Base-by-base conservation (phyloP, 2,113 vertebrate genomes). In the Mungos mungo region DNA sequence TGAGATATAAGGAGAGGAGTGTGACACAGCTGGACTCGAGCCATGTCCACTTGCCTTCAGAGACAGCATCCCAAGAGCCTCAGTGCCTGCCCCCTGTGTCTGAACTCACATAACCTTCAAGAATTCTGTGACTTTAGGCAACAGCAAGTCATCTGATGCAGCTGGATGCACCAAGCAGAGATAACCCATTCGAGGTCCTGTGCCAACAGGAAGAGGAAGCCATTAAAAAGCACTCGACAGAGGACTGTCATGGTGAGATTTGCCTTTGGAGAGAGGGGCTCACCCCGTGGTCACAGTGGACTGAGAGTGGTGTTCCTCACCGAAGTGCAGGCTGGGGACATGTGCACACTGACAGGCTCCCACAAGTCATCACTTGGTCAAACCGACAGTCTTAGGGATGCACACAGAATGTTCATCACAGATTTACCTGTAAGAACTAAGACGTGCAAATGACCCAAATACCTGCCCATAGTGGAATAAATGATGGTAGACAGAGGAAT, bases 231-330 rank as follows among this genome's bases (percentile, higher is more conserved):
- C 68, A 11, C 15, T 71, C 79, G 14, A 4, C 52, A 21, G 35
- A n/a, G 29, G 15, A 45, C 8, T 23, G 35, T 3, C 31, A 23
- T 9, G 1, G 6, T 1, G 52, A 45, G 23, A 38, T 4, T 0
- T 1, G 23, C 23, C n/a, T n/a, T 23, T 13, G 0, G 1, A 14
- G 33, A 71, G 33, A 25, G 33, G 4, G 6, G 60, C 18, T 68
- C 25, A 66, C 65, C 57, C 52, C 7, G 4, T 29, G 65, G 18
- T 38, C 89, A 4, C 13, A 25, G 47, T 25, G 47, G 41, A 57
- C 16, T 38, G 19, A 29, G 41, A 57, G 27, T 29, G 12, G 19
- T 4, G 15, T 6, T 11, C 19, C 4, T 74, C 41, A 10, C 7
- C 14, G 23, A 25, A 31, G 14, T 31, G 33, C 23, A 21, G 41